These are phyloP conservation scores for Panurus biarmicus DNA, from an alignment of 2,113 vertebrate genomes.

Conservation along the genomic window DNA sequence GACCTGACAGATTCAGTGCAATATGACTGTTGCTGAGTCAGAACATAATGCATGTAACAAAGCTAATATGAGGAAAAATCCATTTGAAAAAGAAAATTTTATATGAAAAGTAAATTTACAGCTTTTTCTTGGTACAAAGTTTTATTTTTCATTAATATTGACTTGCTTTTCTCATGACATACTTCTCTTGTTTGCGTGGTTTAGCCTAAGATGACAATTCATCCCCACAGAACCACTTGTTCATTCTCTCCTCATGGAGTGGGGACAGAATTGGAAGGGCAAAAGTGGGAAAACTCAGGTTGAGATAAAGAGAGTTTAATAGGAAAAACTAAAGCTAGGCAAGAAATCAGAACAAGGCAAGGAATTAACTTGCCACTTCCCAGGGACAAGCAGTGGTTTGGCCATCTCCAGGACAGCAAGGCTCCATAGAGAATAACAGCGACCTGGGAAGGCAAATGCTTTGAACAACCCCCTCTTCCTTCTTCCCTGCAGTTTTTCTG, in stretches of 20 bases:
- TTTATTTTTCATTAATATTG: not conserved
- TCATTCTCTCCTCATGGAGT: not conserved
- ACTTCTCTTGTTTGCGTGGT: not conserved
- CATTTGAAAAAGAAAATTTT: not conserved
- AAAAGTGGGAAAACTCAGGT: not conserved
- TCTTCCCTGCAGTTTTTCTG: not conserved
- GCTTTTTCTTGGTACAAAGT: not conserved
- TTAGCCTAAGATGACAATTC: not conserved
- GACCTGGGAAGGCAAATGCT: not conserved
- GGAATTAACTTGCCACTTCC: not conserved
- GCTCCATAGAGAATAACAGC: fast-evolving
- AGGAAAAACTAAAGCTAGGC: not conserved
- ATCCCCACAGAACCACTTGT: fast-evolving
- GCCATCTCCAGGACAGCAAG: not conserved
- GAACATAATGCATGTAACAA: not conserved
- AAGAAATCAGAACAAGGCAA: not conserved
- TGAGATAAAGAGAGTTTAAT: not conserved
- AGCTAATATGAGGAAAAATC: not conserved
- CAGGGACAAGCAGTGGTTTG: not conserved
- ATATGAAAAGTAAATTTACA: not conserved
- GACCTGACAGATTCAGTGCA: not conserved
- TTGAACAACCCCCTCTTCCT: not conserved
- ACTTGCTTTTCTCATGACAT: not conserved
- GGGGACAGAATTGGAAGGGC: not conserved
- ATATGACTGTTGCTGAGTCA: not conserved